Evolutionary conservation across 2,797 vertebrate species (phyloP), one percentile per base, ranked within the genome.

Genomic region (Spheniscus humboldti): DNA sequence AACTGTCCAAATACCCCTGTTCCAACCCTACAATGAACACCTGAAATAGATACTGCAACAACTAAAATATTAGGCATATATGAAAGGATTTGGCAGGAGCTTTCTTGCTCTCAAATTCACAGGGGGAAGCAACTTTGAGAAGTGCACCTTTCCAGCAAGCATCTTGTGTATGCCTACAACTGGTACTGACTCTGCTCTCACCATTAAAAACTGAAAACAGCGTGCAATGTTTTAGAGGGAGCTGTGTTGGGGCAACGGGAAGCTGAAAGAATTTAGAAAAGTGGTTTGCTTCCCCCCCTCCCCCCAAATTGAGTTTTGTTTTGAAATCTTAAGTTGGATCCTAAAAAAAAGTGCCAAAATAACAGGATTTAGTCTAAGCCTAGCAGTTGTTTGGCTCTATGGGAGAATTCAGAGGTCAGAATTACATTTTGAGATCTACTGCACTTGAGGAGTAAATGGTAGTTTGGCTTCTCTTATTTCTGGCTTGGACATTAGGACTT

Each of bases 231-330:
- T 96, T 86, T 90, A 63, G 17, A 15, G 59, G 80, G 80, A 94
- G 67, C 69, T 95, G 78, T 86, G 64, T 56, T 94, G 91, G 82
- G 88, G 64, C 85, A 96, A 84, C 79, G 80, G 85, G 95, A 96
- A 97, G 77, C 37, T 88, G 76, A 91, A 95, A 91, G 77, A 22
- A 80, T 86, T 62, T n/a, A 63, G 24, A 48, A 15, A 75, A 72
- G 22, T 41, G 20, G 14, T 41, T 66, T 41, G 9, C 6, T 18
- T 11, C 4, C 18, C 6, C 15, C 14, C 23, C 20, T 2, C 4
- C 15, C 25, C 10, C 47, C 3, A 43, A 35, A 10, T 0, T 33
- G 30, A 47, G 33, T 30, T 72, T 76, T 60, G 22, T 53, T 87
- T 81, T 50, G 41, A 47, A 92, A 81, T 41, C 4, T 43, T 28